Conservation (phyloP, 37 sponge, comb jelly and placozoan genomes). For the Bolinopsis microptera region DNA sequence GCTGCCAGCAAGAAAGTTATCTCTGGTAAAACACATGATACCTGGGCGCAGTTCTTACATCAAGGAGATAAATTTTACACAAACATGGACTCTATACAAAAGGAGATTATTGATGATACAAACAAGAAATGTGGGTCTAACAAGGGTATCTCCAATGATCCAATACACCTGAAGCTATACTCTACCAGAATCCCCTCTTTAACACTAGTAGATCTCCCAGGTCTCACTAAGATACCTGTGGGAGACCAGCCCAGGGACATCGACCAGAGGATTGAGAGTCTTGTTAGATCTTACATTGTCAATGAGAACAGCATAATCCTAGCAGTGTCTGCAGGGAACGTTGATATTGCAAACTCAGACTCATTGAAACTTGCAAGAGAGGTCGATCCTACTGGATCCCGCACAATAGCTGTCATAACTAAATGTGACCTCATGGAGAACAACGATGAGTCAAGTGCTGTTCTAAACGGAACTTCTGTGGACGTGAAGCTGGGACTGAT, state of each 20-base stretch:
- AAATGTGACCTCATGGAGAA: slow-evolving; percentile 97
- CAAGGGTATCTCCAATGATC: slow-evolving; percentile 78
- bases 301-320: slow-evolving; percentile 96
- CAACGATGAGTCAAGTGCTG: slow-evolving; percentile 86
- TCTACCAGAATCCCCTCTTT: slow-evolving; percentile 92
- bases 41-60: slow-evolving; percentile 88
- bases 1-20: slow-evolving; percentile 54
- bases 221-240: slow-evolving; percentile 95
- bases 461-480: slow-evolving; percentile 83
- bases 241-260: slow-evolving; percentile 98
- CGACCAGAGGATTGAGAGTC: slow-evolving; percentile 75
- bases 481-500: slow-evolving; percentile 94
- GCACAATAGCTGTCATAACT: slow-evolving; percentile 92
- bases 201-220: slow-evolving; percentile 93
- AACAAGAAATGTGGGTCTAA: not conserved
- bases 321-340: slow-evolving; percentile 90
- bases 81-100: not conserved
- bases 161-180: slow-evolving; percentile 84
- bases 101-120: not conserved
- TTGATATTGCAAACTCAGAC: slow-evolving; percentile 93
- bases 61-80: slow-evolving; percentile 63
- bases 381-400: slow-evolving; percentile 82
- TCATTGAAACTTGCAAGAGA: slow-evolving; percentile 88
- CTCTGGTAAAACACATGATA: slow-evolving; percentile 67
- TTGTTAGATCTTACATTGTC: slow-evolving; percentile 78